Base-by-base conservation (phyloP, 2,888 invertebrate genomes). In the Cephalotes varians region DNA sequence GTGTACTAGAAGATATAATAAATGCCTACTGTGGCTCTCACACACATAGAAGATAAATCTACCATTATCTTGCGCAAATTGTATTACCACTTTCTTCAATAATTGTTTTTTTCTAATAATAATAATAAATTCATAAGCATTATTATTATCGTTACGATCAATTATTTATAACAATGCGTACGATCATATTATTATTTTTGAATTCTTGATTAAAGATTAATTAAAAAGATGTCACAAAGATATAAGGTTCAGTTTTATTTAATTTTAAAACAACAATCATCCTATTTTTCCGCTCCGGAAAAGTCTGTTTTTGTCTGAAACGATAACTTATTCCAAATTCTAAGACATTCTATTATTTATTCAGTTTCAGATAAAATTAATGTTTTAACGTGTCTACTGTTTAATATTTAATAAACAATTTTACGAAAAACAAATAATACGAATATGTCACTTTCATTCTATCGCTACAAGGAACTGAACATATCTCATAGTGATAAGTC, bases 1-100 rank as follows among this genome's bases (percentile, higher is more conserved):
- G 54, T 31, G 44, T 58, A 56, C 47, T 69, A 25, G 44, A 56
- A n/a, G 34, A 47, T 58, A 47, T 69, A 44, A 77, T 77, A 69
- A 79, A 79, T 56, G 4, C 34, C 5, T 34, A 67, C 25, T 34
- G 40, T 15, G 37, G 6, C 34, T 47, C 49, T 4, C 21, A 18
- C 62, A 31, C n/a, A 34, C 18, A 12, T 12, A 4, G 10, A 31
- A 69, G 7, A 58, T 12, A 25, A 69, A 18, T 34, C 21, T 21
- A 7, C 9, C 28, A 2, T 65, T 64, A 54, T 12, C 54, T 31
- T 21, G 44, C 31, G 31, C 21, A 69, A 31, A 69, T 77, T 25
- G 54, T 5, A 40, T 40, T 28, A 10, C 2, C 1, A 21, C 6
- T 44, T 44, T 44, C 12, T 34, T 44, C 1, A 18, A 44, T 44